A percentile compares a stretch with the other conserved stretches of the same genome.
Evolutionary conservation across 1,140 invertebrate genomes (phyloP).

Genomic region (Dreissena polymorpha): DNA sequence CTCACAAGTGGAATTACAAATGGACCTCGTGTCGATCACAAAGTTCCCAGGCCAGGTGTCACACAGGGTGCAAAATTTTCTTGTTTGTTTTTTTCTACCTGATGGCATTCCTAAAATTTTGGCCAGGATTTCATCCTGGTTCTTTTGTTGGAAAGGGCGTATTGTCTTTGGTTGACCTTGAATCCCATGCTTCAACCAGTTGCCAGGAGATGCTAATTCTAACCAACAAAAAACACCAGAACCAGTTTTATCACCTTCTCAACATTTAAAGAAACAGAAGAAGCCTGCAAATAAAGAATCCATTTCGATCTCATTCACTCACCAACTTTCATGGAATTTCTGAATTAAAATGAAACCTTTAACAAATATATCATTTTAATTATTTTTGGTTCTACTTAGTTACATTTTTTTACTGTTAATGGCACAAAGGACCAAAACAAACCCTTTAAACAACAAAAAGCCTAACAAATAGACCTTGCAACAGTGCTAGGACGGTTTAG

Average conservation of each 20-base stretch:
- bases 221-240: conserved; percentile 7
- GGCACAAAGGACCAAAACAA: no score
- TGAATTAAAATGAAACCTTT: no score
- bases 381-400: no score
- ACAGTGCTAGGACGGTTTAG: no score
- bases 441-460: no score
- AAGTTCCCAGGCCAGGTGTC: not conserved
- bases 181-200: conserved; percentile 60
- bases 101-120: conserved; percentile 62
- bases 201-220: conserved; percentile 43
- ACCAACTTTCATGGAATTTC: no score
- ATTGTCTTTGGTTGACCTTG: conserved; percentile 61
- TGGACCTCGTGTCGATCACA: not conserved
- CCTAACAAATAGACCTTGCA: no score
- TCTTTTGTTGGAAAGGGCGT: conserved; percentile 65
- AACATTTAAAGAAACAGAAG: no score
- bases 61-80: not conserved
- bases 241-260: not conserved
- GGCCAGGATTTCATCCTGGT: conserved; percentile 62
- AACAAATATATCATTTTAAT: no score
- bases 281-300: no score
- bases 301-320: no score
- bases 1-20: not conserved
- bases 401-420: no score
- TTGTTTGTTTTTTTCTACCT: conserved; percentile 52